Conservation (phyloP, 1,140 invertebrate species). For the Heliconius congener region DNA sequence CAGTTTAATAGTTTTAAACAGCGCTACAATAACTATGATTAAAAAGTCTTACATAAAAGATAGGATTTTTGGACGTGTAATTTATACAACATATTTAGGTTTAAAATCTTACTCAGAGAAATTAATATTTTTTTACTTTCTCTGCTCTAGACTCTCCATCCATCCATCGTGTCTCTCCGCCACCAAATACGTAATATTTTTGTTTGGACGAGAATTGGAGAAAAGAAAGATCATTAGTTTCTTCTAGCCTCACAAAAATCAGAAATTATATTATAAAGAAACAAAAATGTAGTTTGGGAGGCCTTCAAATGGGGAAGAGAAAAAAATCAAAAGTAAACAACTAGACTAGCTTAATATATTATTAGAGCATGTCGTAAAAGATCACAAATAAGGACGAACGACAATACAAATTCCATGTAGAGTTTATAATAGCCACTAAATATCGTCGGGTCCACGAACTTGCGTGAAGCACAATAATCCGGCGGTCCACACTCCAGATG, state of each 20-base stretch:
- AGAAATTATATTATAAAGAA: too few species aligned
- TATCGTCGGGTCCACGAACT: conserved; percentile 61
- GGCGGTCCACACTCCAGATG: conserved; percentile 38
- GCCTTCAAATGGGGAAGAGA: background rate
- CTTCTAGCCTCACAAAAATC: too few species aligned
- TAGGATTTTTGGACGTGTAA: background rate
- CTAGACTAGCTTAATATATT: background rate
- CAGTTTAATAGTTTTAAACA: background rate
- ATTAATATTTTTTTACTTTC: too few species aligned
- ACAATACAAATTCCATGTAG: conserved; percentile 9
- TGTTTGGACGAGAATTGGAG: too few species aligned
- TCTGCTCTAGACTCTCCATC: too few species aligned
- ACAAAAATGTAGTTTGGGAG: background rate
- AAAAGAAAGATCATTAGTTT: too few species aligned
- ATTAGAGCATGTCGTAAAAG: conserved; percentile 8
- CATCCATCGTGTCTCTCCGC: too few species aligned
- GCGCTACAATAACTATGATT: background rate
- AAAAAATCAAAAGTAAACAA: background rate
- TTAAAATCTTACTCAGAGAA: too few species aligned
- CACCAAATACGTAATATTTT: too few species aligned
- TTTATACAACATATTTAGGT: background rate
- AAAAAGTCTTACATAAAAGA: background rate
- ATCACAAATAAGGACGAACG: conserved; percentile 24
- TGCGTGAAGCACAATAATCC: conserved; percentile 53
- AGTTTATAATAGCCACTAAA: conserved; percentile 32